phyloP scores from a whole-genome alignment of 2,113 vertebrate genomes.

The Lamprotornis superbus region DNA sequence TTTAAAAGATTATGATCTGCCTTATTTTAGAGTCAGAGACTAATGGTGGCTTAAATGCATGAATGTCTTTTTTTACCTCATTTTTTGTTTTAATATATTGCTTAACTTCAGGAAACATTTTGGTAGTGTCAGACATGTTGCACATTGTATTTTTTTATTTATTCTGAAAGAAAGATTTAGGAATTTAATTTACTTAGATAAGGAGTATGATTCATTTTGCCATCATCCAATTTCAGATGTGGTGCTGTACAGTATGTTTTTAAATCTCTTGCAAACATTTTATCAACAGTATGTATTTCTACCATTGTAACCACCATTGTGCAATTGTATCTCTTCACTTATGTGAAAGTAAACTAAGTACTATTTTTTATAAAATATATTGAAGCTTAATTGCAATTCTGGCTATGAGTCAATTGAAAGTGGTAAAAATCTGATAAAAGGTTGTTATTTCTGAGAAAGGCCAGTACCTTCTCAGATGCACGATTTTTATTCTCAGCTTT shows the following conservation, averaged over 20 bases:
- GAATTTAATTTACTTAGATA: conserved; percentile 65
- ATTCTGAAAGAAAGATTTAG: conserved; percentile 51
- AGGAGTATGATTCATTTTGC: conserved; percentile 58
- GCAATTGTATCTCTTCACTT: conserved; percentile 80
- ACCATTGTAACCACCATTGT: conserved; percentile 81
- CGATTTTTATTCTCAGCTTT: not conserved
- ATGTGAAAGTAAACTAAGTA: conserved; percentile 83
- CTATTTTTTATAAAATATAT: conserved; percentile 88
- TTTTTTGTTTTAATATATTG: conserved; percentile 62
- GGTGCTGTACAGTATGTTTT: conserved; percentile 80
- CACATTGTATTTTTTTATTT: conserved; percentile 56
- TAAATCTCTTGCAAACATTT: conserved; percentile 78
- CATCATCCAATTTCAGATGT: conserved; percentile 73
- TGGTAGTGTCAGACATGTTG: conserved; percentile 59
- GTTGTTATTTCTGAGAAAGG: not conserved
- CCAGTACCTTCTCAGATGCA: not conserved
- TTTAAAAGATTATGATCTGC: conserved; percentile 75
- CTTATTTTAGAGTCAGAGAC: conserved; percentile 78
- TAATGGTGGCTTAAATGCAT: conserved; percentile 78
- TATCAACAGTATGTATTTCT: conserved; percentile 75
- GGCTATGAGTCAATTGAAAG: conserved; percentile 39
- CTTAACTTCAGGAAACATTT: conserved; percentile 68
- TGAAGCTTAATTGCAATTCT: conserved; percentile 66
- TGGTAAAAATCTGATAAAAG: not conserved
- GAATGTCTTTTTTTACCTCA: conserved; percentile 75